phyloP scores from a whole-genome alignment of 2,888 invertebrate species.

The Xiphydria camelus region DNA sequence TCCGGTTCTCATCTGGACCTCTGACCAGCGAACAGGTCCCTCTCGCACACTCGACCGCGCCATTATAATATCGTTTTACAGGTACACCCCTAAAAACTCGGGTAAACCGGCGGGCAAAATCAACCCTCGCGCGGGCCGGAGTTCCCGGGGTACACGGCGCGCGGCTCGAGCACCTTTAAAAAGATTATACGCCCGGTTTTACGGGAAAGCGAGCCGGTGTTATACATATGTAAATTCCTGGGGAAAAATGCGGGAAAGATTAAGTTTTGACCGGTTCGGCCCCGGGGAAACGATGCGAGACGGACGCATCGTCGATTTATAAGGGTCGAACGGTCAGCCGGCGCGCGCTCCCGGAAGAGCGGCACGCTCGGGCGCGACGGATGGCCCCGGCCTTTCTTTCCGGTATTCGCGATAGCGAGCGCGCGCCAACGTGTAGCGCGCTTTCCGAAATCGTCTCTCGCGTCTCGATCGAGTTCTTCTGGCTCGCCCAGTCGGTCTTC shows the following conservation, averaged over 20 bases:
- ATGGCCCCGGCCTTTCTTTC: too few species aligned
- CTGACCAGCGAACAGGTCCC: slow-evolving; percentile 50
- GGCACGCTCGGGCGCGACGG: slow-evolving; percentile 20
- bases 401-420: too few species aligned
- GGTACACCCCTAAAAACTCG: slow-evolving; percentile 26
- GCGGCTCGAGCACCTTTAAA: slow-evolving; percentile 12
- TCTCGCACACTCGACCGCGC: slow-evolving; percentile 24
- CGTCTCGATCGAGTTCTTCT: slow-evolving; percentile 37
- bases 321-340: too few species aligned
- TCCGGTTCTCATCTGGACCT: slow-evolving; percentile 50
- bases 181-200: slow-evolving; percentile 23
- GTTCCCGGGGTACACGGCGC: neutral
- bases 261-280: slow-evolving; percentile 8
- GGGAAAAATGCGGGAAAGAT: slow-evolving; percentile 25
- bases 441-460: slow-evolving; percentile 34
- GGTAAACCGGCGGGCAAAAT: slow-evolving; percentile 7
- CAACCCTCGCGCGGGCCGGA: neutral
- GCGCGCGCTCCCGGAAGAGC: too few species aligned
- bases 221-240: slow-evolving; percentile 28
- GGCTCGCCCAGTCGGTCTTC: slow-evolving; percentile 25
- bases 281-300: too few species aligned
- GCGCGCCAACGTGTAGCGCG: too few species aligned
- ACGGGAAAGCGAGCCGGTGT: slow-evolving; percentile 23
- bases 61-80: slow-evolving; percentile 43
- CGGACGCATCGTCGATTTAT: too few species aligned